Conservation (phyloP, 2,797 vertebrate species). For the Sebastes iracundus region DNA sequence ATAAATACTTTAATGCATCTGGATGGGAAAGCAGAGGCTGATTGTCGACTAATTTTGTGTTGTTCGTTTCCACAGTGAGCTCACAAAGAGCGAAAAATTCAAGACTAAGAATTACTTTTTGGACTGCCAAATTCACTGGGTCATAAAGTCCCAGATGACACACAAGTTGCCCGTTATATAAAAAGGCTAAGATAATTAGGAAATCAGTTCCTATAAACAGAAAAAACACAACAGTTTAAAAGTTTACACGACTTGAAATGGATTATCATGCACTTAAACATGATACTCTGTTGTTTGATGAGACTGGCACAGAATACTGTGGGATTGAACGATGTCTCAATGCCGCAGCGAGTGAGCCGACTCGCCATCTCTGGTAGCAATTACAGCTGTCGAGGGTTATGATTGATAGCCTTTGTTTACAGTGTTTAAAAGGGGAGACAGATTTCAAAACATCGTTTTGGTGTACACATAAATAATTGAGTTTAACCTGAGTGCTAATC, state of each 20-base stretch:
- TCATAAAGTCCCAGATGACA: conserved; percentile 33
- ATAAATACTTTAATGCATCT: neutral
- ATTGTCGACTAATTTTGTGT: neutral
- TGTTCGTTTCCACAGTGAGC: neutral
- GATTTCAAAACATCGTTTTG: conserved; percentile 84
- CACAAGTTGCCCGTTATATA: conserved; percentile 13
- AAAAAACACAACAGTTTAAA: conserved; percentile 24
- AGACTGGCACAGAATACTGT: conserved; percentile 40
- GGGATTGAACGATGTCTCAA: conserved; percentile 40
- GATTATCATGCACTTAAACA: conserved; percentile 42
- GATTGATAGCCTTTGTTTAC: conserved; percentile 88
- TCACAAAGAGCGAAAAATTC: neutral
- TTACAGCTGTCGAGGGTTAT: conserved; percentile 82
- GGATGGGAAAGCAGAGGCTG: neutral
- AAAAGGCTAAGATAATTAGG: conserved; percentile 32
- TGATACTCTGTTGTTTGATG: conserved; percentile 48
- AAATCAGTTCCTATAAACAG: conserved; percentile 52
- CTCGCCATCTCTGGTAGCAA: conserved; percentile 80
- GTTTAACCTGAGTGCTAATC: conserved; percentile 74
- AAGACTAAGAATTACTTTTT: conserved; percentile 6
- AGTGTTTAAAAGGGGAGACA: conserved; percentile 82
- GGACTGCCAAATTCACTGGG: conserved; percentile 10
- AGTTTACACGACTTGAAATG: conserved; percentile 38
- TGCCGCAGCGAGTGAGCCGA: conserved; percentile 35
- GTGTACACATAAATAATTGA: conserved; percentile 82